phyloP scores from a whole-genome alignment of 2,113 vertebrate species.

The Ranitomeya imitator region DNA sequence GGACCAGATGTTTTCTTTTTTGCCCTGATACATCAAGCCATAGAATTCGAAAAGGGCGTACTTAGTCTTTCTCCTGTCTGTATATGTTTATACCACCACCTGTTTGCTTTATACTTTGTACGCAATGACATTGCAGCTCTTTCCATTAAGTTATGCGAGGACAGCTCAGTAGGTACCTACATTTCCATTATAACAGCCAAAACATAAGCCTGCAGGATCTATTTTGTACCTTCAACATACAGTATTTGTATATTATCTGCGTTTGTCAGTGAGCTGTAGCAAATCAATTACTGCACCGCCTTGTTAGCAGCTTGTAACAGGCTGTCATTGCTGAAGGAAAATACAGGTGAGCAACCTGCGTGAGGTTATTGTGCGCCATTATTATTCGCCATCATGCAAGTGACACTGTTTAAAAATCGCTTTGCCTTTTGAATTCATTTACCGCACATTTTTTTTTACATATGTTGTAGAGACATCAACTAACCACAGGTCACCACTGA shows the following conservation, averaged over 20 bases:
- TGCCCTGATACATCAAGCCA: too few relatives aligned
- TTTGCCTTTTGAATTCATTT: conserved; percentile 17
- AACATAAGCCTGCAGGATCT: conserved; percentile 11
- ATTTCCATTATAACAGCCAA: not conserved
- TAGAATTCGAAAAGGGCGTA: too few relatives aligned
- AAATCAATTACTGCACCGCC: conserved; percentile 47
- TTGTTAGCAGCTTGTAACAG: conserved; percentile 49
- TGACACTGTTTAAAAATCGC: not conserved
- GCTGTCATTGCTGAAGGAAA: conserved; percentile 37
- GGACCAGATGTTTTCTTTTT: too few relatives aligned
- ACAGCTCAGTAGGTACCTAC: conserved; percentile 4
- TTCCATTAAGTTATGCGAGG: not conserved
- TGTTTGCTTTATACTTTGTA: not conserved
- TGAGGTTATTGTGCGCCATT: conserved; percentile 27
- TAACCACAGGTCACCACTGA: conserved; percentile 21
- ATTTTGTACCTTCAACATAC: conserved; percentile 21
- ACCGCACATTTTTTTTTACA: not conserved
- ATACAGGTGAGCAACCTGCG: conserved; percentile 19
- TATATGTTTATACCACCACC: not conserved
- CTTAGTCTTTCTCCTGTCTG: too few relatives aligned
- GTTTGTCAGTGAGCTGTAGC: conserved; percentile 30
- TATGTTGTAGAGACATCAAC: not conserved
- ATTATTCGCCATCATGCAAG: not conserved
- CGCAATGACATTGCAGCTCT: not conserved
- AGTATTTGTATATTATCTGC: conserved; percentile 39